Percentiles rank a stretch among this genome's conserved stretches.
Conservation (phyloP, 1,140 invertebrate genomes). For the Branchinecta lynchi region DNA sequence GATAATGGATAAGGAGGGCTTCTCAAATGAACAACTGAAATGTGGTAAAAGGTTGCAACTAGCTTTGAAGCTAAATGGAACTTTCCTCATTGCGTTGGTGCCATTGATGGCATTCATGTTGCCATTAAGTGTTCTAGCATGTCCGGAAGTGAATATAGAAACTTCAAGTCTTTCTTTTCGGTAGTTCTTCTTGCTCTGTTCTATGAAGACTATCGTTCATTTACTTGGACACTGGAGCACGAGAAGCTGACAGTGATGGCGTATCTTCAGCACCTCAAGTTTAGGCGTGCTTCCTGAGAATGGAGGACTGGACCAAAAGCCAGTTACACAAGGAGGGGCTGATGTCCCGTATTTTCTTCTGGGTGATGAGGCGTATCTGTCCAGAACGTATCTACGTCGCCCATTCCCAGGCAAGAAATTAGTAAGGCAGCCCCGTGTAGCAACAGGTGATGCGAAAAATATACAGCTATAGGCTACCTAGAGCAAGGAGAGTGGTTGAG, state of each 20-base stretch:
- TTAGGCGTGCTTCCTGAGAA: background rate
- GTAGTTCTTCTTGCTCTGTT: conserved; percentile 37
- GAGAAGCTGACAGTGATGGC: conserved; percentile 31
- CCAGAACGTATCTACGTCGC: background rate
- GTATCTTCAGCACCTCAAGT: conserved; percentile 27
- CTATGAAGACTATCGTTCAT: conserved; percentile 35
- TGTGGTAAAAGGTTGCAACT: background rate
- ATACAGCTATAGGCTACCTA: background rate
- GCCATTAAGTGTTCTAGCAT: conserved; percentile 31
- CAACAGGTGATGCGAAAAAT: background rate
- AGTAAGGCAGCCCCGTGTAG: background rate
- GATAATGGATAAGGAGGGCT: background rate
- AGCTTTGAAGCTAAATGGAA: conserved; percentile 22
- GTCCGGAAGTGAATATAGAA: conserved; percentile 34
- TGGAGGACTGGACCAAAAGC: too few relatives aligned
- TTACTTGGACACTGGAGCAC: conserved; percentile 32
- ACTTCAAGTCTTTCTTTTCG: conserved; percentile 37
- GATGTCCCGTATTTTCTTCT: too few relatives aligned
- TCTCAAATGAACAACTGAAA: background rate
- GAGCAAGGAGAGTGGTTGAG: background rate
- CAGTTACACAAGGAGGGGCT: too few relatives aligned
- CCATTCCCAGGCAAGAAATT: background rate
- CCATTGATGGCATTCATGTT: conserved; percentile 38
- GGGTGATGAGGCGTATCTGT: too few relatives aligned
- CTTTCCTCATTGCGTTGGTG: conserved; percentile 32